phyloP scores from a whole-genome alignment of 2,888 invertebrate genomes.

The Rhagophthalmus giganteus region DNA sequence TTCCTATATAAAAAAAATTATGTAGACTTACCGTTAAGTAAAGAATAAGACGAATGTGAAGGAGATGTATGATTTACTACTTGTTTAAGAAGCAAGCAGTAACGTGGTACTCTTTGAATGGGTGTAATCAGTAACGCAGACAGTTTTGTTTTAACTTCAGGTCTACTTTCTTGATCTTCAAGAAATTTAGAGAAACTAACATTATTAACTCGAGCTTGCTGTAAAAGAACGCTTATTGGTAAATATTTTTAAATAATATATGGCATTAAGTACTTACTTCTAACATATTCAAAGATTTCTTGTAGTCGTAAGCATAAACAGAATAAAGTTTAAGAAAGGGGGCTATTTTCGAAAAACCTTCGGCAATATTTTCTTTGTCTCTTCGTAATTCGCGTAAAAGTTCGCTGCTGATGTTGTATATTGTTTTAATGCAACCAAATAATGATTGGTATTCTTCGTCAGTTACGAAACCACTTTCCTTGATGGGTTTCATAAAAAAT shows the following conservation, averaged over 20 bases:
- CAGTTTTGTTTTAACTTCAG: slow-evolving; percentile 71
- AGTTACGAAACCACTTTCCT: slow-evolving; percentile 58
- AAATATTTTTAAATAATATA: slow-evolving; percentile 54
- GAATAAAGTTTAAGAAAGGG: slow-evolving; percentile 80
- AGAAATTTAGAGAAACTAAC: slow-evolving; percentile 62
- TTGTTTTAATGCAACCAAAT: slow-evolving; percentile 67
- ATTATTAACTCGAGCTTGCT: too few species aligned
- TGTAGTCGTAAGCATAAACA: slow-evolving; percentile 75
- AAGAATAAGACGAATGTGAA: slow-evolving; percentile 61
- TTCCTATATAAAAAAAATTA: too few species aligned
- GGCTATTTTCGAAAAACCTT: slow-evolving; percentile 70
- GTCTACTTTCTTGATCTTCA: slow-evolving; percentile 66
- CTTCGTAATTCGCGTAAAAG: slow-evolving; percentile 62
- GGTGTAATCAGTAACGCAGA: slow-evolving; percentile 75
- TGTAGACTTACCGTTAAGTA: slow-evolving; percentile 58
- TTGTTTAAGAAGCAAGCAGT: slow-evolving; percentile 71
- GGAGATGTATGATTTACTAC: slow-evolving; percentile 64
- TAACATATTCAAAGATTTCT: slow-evolving; percentile 63
- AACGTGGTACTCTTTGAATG: slow-evolving; percentile 77
- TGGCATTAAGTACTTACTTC: slow-evolving; percentile 56
- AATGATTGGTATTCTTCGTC: slow-evolving; percentile 58
- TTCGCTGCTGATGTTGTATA: slow-evolving; percentile 66
- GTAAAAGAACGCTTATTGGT: too few species aligned
- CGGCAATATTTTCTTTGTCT: slow-evolving; percentile 63
- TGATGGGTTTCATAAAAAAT: slow-evolving; percentile 65